Evolutionary conservation across 2,113 vertebrate species (phyloP).

Genomic region (Melanostigma gelatinosum): DNA sequence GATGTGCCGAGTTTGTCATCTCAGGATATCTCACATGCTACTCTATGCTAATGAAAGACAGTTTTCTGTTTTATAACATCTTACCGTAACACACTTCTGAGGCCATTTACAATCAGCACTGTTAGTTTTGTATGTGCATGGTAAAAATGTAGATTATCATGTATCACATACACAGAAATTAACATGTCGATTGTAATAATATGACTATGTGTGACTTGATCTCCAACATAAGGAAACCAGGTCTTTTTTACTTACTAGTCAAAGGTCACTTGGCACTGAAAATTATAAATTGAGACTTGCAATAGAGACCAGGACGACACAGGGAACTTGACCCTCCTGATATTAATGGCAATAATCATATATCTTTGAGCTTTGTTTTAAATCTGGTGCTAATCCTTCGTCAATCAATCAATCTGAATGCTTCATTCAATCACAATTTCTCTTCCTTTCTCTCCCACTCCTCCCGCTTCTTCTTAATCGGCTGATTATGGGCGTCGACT

Average conservation of each 20-base stretch:
- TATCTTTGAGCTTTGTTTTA: background rate
- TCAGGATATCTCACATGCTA: background rate
- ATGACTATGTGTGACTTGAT: background rate
- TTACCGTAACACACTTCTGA: background rate
- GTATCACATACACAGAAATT: background rate
- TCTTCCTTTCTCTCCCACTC: background rate
- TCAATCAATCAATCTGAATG: background rate
- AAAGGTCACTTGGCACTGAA: conserved; percentile 4
- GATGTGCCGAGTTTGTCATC: background rate
- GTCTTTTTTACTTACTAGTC: background rate
- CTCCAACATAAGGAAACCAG: background rate
- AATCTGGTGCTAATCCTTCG: background rate
- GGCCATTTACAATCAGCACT: background rate
- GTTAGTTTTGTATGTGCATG: background rate
- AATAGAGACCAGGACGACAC: background rate
- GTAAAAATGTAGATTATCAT: background rate
- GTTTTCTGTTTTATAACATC: background rate
- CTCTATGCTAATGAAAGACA: background rate
- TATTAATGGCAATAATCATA: background rate
- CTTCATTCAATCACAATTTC: background rate
- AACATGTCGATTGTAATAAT: background rate
- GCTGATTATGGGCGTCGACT: background rate
- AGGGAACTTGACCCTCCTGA: background rate
- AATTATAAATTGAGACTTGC: background rate
- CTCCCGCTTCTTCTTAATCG: background rate